Conservation (phyloP, 2,888 invertebrate species). For the Plagodis pulveraria region DNA sequence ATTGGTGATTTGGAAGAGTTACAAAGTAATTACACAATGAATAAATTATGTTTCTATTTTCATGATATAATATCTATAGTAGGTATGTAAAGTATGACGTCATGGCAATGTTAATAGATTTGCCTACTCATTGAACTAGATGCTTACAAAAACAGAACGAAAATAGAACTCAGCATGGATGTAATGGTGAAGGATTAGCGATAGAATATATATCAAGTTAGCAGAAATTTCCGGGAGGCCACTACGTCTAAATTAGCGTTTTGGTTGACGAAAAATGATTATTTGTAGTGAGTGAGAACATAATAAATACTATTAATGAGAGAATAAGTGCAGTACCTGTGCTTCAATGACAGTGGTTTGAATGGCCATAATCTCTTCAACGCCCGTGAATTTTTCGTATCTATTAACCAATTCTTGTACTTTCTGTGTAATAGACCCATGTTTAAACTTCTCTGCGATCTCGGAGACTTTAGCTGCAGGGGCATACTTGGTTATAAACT, state of each 20-base stretch:
- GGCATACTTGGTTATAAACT: constrained; percentile 67
- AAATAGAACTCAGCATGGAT: constrained; percentile 16
- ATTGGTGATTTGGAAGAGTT: too few relatives aligned
- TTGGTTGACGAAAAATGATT: constrained; percentile 3
- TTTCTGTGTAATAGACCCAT: constrained; percentile 59
- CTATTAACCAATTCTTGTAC: constrained; percentile 81
- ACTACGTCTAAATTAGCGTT: not conserved
- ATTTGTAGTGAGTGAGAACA: not conserved
- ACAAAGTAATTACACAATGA: too few relatives aligned
- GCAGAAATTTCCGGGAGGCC: too few relatives aligned
- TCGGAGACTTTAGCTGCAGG: constrained; percentile 66
- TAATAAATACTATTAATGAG: constrained; percentile 3
- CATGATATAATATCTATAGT: not conserved
- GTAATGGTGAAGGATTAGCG: not conserved
- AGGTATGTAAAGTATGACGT: constrained; percentile 9
- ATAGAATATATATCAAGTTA: too few relatives aligned
- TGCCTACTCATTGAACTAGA: constrained; percentile 1
- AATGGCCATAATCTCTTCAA: constrained; percentile 90
- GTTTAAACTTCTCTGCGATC: constrained; percentile 71
- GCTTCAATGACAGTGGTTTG: constrained; percentile 90
- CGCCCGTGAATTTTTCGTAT: constrained; percentile 91
- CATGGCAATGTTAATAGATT: constrained; percentile 9
- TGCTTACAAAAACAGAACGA: constrained; percentile 2
- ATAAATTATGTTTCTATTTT: not conserved
- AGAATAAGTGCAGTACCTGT: constrained; percentile 66